phyloP scores from a whole-genome alignment of 2,113 vertebrate genomes.

The cattle (Bos taurus) region ARS-UCD2.0 NC_037332.1:51556001-51556500 shows the following conservation, averaged over 20 bases:
- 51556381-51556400: neutral
- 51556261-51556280: neutral
- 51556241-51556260: constrained; percentile 13
- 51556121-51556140: constrained; percentile 6
- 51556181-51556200: neutral
- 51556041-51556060: neutral
- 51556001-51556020: neutral
- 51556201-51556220: neutral
- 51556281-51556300: constrained; percentile 18
- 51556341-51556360: neutral
- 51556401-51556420: neutral
- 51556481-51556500: neutral
- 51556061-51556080: neutral
- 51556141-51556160: neutral
- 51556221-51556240: constrained; percentile 14
- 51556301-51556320: neutral
- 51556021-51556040: neutral
- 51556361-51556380: neutral
- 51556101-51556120: neutral
- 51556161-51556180: neutral
- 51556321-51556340: neutral
- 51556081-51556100: neutral
- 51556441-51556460: neutral
- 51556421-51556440: neutral
- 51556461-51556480: neutral